Base-by-base conservation (phyloP, 2,888 invertebrate genomes). In the Orchesella flavescens region DNA sequence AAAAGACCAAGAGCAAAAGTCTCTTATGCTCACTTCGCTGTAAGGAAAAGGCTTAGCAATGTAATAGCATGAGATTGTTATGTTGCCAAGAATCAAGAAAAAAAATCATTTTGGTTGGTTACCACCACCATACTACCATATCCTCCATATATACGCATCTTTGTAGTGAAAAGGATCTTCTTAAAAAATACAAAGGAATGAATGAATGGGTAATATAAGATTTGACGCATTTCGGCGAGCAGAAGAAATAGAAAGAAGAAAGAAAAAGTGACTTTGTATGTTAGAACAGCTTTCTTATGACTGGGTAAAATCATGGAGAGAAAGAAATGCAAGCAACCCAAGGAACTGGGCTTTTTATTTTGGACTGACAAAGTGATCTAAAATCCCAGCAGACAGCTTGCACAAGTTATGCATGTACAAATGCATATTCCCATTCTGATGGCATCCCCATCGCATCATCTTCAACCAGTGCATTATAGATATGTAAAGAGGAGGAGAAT, bases 1-100 rank as follows among this genome's bases (percentile, higher is more conserved):
- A 65, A 72, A 49, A 44, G 23, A 24, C 19, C 61, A 53, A 75
- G 65, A 10, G 59, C 46, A 10, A 46, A 46, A 23, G 7, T 59
- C 9, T 19, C 59, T 17, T 19, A 23, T 59, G 21, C 59, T 59
- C 59, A 59, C 59, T 65, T 65, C 34, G n/a, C 34, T 43, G 65
- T 24, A 43, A 34, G 65, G 21, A n/a, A 65, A 34, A 34, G 23
- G 59, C 59, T 59, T 59, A 59, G 59, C 19, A 17, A 4, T 59
- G 53, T 65, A 75, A 65, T 75, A 63, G 75, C 44, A 65, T 65
- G 68, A 76, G 76, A 76, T 76, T 24, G 76, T n/a, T n/a, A n/a
- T n/a, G n/a, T 76, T 76, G 76, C 76, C 76, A 76, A 76, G 55
- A 76, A 76, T 57, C 44, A 76, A 76, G n/a, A n/a, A n/a, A n/a